These are phyloP conservation scores for Ernsta delagoae DNA, from an alignment of 2,888 invertebrate genomes.

Conservation along the genomic window DNA sequence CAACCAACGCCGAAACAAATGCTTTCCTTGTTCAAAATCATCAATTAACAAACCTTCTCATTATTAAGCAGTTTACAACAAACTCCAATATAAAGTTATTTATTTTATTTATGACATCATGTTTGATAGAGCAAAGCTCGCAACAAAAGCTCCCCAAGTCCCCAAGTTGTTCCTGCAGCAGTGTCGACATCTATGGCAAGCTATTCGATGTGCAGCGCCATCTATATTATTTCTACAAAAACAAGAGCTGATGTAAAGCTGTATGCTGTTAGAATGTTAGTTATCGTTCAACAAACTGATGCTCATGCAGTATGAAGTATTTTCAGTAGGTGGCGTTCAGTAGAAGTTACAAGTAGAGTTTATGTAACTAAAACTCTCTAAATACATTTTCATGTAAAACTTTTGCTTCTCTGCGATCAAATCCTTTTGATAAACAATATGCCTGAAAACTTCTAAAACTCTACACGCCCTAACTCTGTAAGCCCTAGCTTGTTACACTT, in stretches of 20 bases:
- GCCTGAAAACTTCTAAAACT: too few relatives aligned
- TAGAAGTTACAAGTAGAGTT: too few relatives aligned
- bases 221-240: constrained; percentile 7
- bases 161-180: too few relatives aligned
- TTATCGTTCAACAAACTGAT: neutral
- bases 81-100: neutral
- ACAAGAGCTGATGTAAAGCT: neutral
- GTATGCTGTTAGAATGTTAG: neutral
- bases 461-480: too few relatives aligned
- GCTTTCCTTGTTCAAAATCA: neutral
- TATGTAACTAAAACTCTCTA: too few relatives aligned
- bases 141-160: constrained; percentile 16
- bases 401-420: too few relatives aligned
- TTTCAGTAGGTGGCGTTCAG: constrained; percentile 6
- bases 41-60: neutral
- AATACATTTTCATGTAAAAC: too few relatives aligned
- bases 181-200: too few relatives aligned
- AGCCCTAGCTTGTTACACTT: too few relatives aligned
- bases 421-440: too few relatives aligned
- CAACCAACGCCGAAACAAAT: neutral
- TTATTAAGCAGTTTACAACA: neutral
- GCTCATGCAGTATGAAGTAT: neutral
- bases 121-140: neutral
- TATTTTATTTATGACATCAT: neutral
- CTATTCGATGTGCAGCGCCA: constrained; percentile 6